Evolutionary conservation across 2,113 vertebrate genomes (phyloP), one percentile per base, ranked within the genome.

Genomic region (Sialia sialis): DNA sequence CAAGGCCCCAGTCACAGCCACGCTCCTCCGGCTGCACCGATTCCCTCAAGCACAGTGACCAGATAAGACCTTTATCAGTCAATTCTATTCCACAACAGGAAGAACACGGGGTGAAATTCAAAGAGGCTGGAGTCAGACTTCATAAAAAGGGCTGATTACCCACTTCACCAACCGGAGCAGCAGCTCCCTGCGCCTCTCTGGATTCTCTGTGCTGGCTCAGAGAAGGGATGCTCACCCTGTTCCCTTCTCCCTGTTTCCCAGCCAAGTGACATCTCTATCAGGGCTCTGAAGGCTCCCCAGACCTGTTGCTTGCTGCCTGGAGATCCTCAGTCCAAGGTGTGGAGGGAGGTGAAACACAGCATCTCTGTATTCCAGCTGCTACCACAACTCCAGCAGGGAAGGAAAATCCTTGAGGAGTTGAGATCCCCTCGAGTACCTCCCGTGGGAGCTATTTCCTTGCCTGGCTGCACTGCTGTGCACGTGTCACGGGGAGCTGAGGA

Each of bases 81-180:
- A 0, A 49, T 87, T 92, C 80, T 60, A 4, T 48, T 84, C 91
- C 19, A 26, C 91, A 66, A 63, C 44, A 10, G 64, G 64, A 75
- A 89, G 77, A 93, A 64, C 73, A 64, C 0, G 7, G 89, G 73
- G 39, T 43, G 94, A 88, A 95, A 96, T 72, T 49, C 92, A 87
- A 93, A 89, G 91, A 94, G 81, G 55, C 2, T 81, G 89, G 56
- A 91, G 89, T 89, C 1, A 8, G 81, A 87, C 94, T 96, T 95
- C 87, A 93, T 89, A 77, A 91, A 95, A 93, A 94, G 77, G 87
- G 91, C 84, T 93, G 87, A 94, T 87, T 96, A 89, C 81, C 87
- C 80, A 81, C 91, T 84, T 78, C 87, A 89, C 38, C 6, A 80
- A 81, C 30, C n/a, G 0, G 34, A 94, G 84, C 87, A 48, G 64